Evolutionary conservation across 2,888 invertebrate genomes (phyloP), one percentile per base, ranked within the genome.

Genomic region (Mesorhabditis spiculigera): DNA sequence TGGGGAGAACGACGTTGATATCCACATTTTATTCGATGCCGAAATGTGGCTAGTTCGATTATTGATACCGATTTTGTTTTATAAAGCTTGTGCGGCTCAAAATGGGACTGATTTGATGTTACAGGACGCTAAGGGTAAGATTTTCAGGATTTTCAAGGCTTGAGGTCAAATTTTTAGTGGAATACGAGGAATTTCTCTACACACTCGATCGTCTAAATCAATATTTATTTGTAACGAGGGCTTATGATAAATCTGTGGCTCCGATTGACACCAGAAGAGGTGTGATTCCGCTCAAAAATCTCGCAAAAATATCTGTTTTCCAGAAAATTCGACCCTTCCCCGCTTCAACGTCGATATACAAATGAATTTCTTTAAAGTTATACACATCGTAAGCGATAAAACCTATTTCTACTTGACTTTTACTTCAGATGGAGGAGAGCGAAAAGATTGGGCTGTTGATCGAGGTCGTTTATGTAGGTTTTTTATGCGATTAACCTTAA

Each of bases 261-360:
- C 58, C 58, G n/a, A 50, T 50, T n/a, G 8, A 50, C 58, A 50
- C 58, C 8, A 50, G n/a, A n/a, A 10, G n/a, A 50, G 10, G 58
- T 50, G 8, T 50, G 58, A 13, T 50, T 28, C 28, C 28, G 28
- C 8, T 50, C 8, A 50, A n/a, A 50, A 50, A 50, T 50, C 10
- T 13, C n/a, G 8, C 10, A 50, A 50, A 50, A 50, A 13, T 50
- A 13, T 50, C 58, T 10, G n/a, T 13, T 13, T 50, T 50, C n/a
- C n/a, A 50, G 58, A 50, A n/a, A 50, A 50, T 50, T 50, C 58
- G n/a, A 50, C 10, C 58, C n/a, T 50, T 50, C 58, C 10, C n/a
- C 58, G 58, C 58, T 50, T 50, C n/a, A 50, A 50, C n/a, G 58
- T 50, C 58, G 58, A 50, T 50, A 50, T 50, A 13, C 58, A n/a